Conservation (phyloP, 2,888 invertebrate species). For the Brachynemurus nebulosus region DNA sequence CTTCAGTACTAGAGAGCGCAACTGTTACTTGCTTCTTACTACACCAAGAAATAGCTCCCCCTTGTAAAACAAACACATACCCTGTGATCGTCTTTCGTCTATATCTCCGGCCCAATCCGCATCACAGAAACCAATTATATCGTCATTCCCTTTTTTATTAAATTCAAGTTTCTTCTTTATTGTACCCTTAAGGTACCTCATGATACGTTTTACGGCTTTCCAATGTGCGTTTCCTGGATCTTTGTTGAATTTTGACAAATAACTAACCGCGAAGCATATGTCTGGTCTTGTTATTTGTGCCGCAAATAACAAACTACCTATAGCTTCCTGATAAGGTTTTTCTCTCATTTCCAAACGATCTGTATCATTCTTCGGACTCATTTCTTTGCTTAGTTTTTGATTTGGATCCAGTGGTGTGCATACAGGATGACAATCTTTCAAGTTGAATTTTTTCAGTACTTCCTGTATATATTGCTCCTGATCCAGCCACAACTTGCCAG, state of each 20-base stretch:
- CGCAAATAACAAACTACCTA: slow-evolving; percentile 3
- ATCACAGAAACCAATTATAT: neutral
- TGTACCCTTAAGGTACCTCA: slow-evolving; percentile 7
- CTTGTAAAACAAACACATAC: neutral
- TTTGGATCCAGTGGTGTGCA: slow-evolving; percentile 13
- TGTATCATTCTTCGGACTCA: neutral
- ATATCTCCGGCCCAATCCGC: neutral
- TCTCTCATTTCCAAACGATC: neutral
- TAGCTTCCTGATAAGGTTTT: slow-evolving; percentile 4
- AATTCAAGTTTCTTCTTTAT: slow-evolving; percentile 5
- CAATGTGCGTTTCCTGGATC: slow-evolving; percentile 8
- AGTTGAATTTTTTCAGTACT: slow-evolving; percentile 11
- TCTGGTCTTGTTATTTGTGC: slow-evolving; percentile 6
- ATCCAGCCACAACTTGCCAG: slow-evolving; percentile 9
- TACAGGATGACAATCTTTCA: slow-evolving; percentile 13
- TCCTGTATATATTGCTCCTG: slow-evolving; percentile 10
- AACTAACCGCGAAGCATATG: slow-evolving; percentile 1
- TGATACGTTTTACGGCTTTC: slow-evolving; percentile 8
- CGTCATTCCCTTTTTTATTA: neutral
- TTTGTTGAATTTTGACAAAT: neutral
- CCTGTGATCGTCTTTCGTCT: neutral
- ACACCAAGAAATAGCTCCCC: neutral
- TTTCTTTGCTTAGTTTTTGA: slow-evolving; percentile 1
- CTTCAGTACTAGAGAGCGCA: neutral
- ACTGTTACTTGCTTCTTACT: neutral